Evolutionary conservation across 2,113 vertebrate genomes (phyloP), one percentile per base, ranked within the genome.

Genomic region (Toxotes chatareus): DNA sequence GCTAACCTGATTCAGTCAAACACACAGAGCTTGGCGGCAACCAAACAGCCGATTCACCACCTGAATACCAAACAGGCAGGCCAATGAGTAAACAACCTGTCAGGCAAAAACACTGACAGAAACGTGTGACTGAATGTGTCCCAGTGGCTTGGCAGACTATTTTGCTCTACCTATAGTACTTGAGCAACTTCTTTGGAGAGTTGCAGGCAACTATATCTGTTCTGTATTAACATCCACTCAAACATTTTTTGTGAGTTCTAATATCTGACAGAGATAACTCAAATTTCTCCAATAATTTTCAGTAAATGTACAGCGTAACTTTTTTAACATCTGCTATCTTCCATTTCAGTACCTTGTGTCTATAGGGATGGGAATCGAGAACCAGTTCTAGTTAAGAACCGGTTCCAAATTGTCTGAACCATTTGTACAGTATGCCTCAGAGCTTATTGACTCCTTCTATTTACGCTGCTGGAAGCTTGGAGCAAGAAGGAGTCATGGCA

Each of bases 1-100:
- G 59, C 76, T 71, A 89, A 85, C 81, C 84, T 84, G 63, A 83
- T 85, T 88, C 88, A 84, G 66, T 88, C 87, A 79, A 80, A 83
- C 87, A 80, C 82, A 86, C 56, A 66, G 61, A 1, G 78, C 68
- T 76, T 61, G 65, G 76, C 47, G 46, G 61, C 55, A 73, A 81
- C 82, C 73, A 78, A 84, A 79, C 53, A 83, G 59, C 70, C 13
- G 38, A 88, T 70, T 83, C 69, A 79, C 61, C 31, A 56, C 36
- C 76, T 74, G 86, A 84, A 88, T 88, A 85, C 64, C 65, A 88
- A 88, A 67, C 85, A 84, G 87, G 56, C 23, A 5, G 65, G 53
- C 51, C 59, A 42, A 42, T 34, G 56, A 69, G 79, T 38, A 65
- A 47, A 71, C 85, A 64, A 74, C 46, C 70, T 76, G 77, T 72